Base-by-base conservation (phyloP, 2,797 vertebrate species). In the Holocentrus rufus region DNA sequence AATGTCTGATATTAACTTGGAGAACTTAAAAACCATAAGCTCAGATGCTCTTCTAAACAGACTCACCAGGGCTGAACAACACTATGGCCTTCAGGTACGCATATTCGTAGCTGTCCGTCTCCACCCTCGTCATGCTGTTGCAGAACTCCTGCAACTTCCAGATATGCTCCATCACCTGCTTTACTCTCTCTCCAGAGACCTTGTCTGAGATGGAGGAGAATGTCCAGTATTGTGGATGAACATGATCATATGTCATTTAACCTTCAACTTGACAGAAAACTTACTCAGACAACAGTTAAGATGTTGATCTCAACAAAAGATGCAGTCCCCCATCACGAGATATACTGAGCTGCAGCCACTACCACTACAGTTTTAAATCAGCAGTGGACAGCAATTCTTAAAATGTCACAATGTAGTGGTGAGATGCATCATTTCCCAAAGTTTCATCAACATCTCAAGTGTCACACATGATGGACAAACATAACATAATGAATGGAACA, bases 101-200 rank as follows among this genome's bases (percentile, higher is more conserved):
- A 6, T 98, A 99, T 91, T 99, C 98, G 20, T 98, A 99, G 91
- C 95, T 95, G 81, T 99, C 98, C 0, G 96, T 95, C 89, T 98
- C 97, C 90, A 99, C 86, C 85, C 95, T 95, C 4, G 95, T 95
- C 98, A 99, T 98, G 90, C 96, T 97, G 94, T 99, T 99, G 84
- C 98, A 99, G 92, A 99, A 99, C 91, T 99, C 98, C 87, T 99
- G 98, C 76, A 99, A 95, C 91, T 99, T 99, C 98, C 98, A 99
- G 89, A 99, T 98, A 82, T 99, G 98, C 86, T 99, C 98, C 98
- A 98, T 99, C 84, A 99, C 98, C 90, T 97, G 95, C 89, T 98
- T 99, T 86, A 99, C 96, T 83, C 97, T 93, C 69, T 99, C 98
- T 13, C 96, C 95, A 1, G 97, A 98, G 71, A 97, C 92, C 88